Percentiles rank a stretch among this genome's conserved stretches.
These are phyloP conservation scores for Charina bottae DNA, from an alignment of 2,113 vertebrate species.

Conservation along the genomic window DNA sequence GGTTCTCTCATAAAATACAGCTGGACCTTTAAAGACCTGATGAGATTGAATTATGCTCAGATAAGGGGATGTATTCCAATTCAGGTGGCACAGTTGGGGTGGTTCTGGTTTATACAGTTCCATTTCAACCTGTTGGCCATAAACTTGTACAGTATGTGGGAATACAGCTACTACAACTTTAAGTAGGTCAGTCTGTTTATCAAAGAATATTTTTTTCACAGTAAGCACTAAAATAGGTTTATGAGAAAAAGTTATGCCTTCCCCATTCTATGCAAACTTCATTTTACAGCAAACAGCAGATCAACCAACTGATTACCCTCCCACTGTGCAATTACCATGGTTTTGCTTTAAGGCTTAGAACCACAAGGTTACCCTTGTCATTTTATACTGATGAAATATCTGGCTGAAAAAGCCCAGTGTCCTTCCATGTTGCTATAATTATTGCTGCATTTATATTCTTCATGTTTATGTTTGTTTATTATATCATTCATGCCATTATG, in stretches of 20 bases:
- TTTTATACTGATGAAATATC: not conserved
- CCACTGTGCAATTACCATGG: too few relatives aligned
- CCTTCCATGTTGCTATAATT: not conserved
- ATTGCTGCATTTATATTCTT: not conserved
- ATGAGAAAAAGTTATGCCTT: not conserved
- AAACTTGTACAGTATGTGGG: not conserved
- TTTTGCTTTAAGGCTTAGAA: not conserved
- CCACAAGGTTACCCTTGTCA: not conserved
- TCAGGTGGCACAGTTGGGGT: not conserved
- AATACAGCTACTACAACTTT: not conserved
- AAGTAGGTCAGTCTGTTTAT: not conserved
- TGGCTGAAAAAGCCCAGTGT: not conserved
- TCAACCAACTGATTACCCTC: not conserved
- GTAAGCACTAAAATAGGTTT: not conserved
- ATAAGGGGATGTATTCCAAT: not conserved
- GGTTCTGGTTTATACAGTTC: not conserved
- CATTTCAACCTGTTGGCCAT: not conserved
- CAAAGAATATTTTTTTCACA: not conserved
- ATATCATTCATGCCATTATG: not conserved
- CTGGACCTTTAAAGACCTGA: not conserved
- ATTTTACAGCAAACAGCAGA: not conserved
- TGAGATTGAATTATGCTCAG: not conserved
- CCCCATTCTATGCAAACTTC: not conserved
- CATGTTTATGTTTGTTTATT: not conserved
- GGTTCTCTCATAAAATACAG: not conserved